Evolutionary conservation across 2,888 invertebrate genomes (phyloP), one percentile per base, ranked within the genome.

Genomic region (Parapristionchus giblindavisi): DNA sequence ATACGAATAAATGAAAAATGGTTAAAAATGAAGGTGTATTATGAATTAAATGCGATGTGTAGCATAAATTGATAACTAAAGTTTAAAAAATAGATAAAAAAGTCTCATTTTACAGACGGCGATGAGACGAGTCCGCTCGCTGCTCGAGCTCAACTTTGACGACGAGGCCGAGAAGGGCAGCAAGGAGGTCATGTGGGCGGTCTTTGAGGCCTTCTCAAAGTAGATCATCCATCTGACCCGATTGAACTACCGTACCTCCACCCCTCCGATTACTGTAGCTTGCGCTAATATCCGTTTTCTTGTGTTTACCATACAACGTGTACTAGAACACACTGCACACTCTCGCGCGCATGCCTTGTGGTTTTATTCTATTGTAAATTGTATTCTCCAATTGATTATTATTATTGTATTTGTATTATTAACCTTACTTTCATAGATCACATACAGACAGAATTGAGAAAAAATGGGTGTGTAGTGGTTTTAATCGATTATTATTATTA

Each of bases 171-270:
- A 93, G 90, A 95, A 97, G 90, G 84, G 84, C 79, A 81, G 81
- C 75, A 81, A 88, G 82, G 96, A 97, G 89, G 93, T 97, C 85
- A 93, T 99, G 91, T 99, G 98, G 98, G 96, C 97, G 74, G 98
- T 99, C 77, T 96, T 99, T 90, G 94, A 96, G 84, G 95, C 97
- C 78, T 97, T 98, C 91, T 95, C 94, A 87, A 98, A 98, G 92
- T 98, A 93, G n/a, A 56, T 21, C 48, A 21, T 14, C 34, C 34
- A 29, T 52, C 51, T 68, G 68, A 52, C 68, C 68, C 68, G 48
- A 52, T 52, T 36, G 52, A 52, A 52, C 48, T 48, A n/a, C n/a
- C 65, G 8, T 14, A 38, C 29, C 63, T 14, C 63, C 40, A n/a
- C 63, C 40, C 40, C 38, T 29, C 27, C 34, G 51, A 48, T 32